These are phyloP conservation scores for Halcyon senegalensis DNA, from an alignment of 2,113 vertebrate genomes.

Conservation along the genomic window DNA sequence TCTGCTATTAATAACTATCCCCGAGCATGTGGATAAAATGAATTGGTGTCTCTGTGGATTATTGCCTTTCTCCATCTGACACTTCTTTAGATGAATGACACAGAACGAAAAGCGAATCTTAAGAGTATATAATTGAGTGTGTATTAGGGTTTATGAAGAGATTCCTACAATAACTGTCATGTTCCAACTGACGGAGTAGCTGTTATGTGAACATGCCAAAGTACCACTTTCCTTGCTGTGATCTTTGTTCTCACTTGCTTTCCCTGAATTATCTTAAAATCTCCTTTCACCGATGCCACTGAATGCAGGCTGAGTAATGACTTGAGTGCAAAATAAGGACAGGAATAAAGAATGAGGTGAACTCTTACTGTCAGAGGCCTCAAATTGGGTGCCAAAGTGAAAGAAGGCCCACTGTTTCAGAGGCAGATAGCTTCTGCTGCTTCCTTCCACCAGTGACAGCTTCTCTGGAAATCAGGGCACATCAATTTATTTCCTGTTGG, in stretches of 20 bases:
- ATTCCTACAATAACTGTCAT: conserved; percentile 66
- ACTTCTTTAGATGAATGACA: conserved; percentile 71
- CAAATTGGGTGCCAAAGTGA: neutral
- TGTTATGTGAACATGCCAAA: conserved; percentile 64
- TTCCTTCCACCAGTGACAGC: neutral
- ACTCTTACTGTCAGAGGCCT: conserved; percentile 30
- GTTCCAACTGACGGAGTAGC: conserved; percentile 62
- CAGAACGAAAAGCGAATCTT: conserved; percentile 62
- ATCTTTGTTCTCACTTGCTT: conserved; percentile 54
- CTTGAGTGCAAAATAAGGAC: conserved; percentile 43
- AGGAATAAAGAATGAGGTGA: conserved; percentile 32
- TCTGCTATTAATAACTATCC: conserved; percentile 76
- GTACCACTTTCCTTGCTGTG: conserved; percentile 41
- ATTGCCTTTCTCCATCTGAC: conserved; percentile 67
- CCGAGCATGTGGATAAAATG: conserved; percentile 59
- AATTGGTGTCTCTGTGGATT: conserved; percentile 64
- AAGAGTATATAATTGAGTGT: conserved; percentile 73
- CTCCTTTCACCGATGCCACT: conserved; percentile 26
- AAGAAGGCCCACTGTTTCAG: neutral
- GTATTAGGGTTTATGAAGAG: conserved; percentile 69
- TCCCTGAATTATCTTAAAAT: conserved; percentile 50
- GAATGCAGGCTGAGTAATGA: conserved; percentile 42
- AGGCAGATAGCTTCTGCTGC: neutral
- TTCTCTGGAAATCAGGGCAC: neutral
- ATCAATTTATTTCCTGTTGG: neutral